Evolutionary conservation across 2,113 vertebrate species (phyloP).

Genomic region (Pycnonotus jocosus): DNA sequence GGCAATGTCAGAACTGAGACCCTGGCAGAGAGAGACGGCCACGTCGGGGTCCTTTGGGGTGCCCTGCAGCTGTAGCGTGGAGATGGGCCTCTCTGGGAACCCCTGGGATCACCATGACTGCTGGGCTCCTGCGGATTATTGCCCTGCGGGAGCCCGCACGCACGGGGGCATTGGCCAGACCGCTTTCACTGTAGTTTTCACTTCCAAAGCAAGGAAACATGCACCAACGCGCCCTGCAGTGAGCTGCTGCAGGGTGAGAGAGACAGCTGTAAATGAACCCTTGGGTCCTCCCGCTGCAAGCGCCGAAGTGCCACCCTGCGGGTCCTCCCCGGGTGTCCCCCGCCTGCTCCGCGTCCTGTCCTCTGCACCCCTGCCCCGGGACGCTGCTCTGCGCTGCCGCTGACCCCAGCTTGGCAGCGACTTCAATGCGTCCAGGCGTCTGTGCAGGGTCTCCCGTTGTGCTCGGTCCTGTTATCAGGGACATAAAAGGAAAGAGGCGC

Average conservation of each 20-base stretch:
- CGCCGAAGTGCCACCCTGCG: background rate
- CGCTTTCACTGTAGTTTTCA: accelerated
- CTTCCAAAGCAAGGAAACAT: background rate
- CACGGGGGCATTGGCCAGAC: background rate
- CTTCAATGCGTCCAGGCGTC: background rate
- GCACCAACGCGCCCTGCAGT: background rate
- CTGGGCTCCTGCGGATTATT: background rate
- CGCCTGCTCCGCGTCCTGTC: background rate
- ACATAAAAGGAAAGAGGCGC: constrained; percentile 40
- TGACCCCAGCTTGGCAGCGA: background rate
- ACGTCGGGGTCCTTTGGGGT: accelerated
- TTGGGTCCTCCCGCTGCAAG: background rate
- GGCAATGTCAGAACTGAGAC: background rate
- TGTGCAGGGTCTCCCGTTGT: background rate
- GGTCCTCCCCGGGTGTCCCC: accelerated
- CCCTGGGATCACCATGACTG: background rate
- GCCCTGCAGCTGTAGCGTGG: background rate
- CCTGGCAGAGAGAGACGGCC: background rate
- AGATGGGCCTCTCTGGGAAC: background rate
- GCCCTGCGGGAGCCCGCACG: background rate
- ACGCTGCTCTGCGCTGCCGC: background rate
- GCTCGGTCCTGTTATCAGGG: background rate
- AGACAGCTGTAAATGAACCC: background rate
- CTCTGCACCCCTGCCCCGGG: background rate
- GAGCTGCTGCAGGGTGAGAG: background rate